Conservation (phyloP, 2,797 vertebrate species). For the Thaleichthys pacificus region DNA sequence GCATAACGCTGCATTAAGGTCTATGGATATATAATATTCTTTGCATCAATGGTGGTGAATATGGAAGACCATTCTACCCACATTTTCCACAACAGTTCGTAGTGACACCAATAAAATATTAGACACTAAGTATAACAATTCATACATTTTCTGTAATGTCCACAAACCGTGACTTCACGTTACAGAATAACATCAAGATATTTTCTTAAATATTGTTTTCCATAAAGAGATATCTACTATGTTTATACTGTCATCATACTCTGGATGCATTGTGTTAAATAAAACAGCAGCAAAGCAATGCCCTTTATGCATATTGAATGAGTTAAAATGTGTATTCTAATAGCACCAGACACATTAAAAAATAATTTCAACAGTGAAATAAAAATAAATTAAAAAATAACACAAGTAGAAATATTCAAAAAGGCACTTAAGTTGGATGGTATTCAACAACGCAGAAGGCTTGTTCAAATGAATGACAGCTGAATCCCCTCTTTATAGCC, state of each 20-base stretch:
- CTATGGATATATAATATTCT: constrained; percentile 6
- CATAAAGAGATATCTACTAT: not conserved
- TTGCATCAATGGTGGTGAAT: not conserved
- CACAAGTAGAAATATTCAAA: constrained; percentile 55
- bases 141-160: not conserved
- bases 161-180: constrained; percentile 19
- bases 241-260: constrained; percentile 24
- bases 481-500: constrained; percentile 11
- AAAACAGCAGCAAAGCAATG: constrained; percentile 52
- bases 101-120: constrained; percentile 28
- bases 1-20: not conserved
- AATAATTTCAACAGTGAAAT: constrained; percentile 47
- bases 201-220: constrained; percentile 24
- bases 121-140: constrained; percentile 24
- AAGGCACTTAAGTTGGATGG: constrained; percentile 70
- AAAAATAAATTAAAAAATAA: constrained; percentile 33
- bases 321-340: constrained; percentile 51
- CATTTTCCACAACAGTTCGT: constrained; percentile 43
- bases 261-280: constrained; percentile 40
- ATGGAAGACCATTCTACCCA: constrained; percentile 19
- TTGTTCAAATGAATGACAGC: constrained; percentile 38
- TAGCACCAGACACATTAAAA: constrained; percentile 69
- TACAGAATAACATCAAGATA: constrained; percentile 40
- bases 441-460: constrained; percentile 42
- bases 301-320: constrained; percentile 40